These are phyloP conservation scores for Sebastes minor DNA, from an alignment of 2,797 vertebrate genomes.

Conservation along the genomic window DNA sequence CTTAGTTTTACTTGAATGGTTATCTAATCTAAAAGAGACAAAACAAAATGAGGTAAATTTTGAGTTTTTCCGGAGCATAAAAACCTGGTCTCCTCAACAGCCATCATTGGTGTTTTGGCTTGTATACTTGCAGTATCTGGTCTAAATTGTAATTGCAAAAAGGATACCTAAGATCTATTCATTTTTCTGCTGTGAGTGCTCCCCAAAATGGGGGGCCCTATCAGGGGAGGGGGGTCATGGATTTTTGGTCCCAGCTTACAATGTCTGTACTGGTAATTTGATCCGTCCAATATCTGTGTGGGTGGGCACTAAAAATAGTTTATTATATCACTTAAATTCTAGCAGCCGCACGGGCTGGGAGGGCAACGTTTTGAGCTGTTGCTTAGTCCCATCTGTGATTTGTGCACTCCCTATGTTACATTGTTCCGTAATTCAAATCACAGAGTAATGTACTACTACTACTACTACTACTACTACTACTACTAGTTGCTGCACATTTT, in stretches of 20 bases:
- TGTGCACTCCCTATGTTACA: not conserved
- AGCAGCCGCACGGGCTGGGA: not conserved
- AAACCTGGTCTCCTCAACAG: not conserved
- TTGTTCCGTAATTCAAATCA: not conserved
- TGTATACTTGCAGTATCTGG: not conserved
- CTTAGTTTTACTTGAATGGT: too few relatives aligned
- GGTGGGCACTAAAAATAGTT: not conserved
- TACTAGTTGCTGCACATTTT: not conserved
- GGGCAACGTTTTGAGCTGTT: not conserved
- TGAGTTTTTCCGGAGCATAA: too few relatives aligned
- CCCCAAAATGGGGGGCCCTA: not conserved
- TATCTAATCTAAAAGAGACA: too few relatives aligned
- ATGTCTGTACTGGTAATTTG: not conserved
- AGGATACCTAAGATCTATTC: not conserved
- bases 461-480: not conserved
- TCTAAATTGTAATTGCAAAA: not conserved
- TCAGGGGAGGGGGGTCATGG: not conserved
- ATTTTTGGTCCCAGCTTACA: not conserved
- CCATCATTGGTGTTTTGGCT: not conserved
- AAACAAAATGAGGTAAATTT: too few relatives aligned
- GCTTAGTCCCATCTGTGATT: not conserved
- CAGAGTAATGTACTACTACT: not conserved
- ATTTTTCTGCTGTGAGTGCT: not conserved
- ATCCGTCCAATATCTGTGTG: not conserved
- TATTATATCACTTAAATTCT: not conserved